A percentile compares a stretch with the other conserved stretches of the same genome.
These are phyloP conservation scores for Cheiracanthium punctorium DNA, from an alignment of 2,888 invertebrate species.

Conservation along the genomic window DNA sequence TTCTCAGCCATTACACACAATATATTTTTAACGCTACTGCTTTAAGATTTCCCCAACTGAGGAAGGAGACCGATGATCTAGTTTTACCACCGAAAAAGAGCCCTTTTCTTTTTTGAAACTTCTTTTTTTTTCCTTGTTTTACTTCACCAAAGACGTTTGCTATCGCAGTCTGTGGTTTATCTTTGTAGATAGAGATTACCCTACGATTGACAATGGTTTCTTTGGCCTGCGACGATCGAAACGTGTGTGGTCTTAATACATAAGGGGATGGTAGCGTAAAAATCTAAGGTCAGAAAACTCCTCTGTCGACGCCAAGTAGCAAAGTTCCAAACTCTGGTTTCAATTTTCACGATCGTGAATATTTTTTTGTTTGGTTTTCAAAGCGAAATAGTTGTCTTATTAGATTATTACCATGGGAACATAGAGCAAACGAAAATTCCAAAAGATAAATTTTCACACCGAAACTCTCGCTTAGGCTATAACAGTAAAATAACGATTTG, in stretches of 20 bases:
- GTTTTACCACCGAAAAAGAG: slow-evolving; percentile 34
- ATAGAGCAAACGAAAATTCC: neutral
- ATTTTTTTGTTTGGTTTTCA: slow-evolving; percentile 20
- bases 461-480: too few species aligned
- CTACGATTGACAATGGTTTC: slow-evolving; percentile 40
- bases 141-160: slow-evolving; percentile 14
- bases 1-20: slow-evolving; percentile 34
- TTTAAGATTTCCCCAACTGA: slow-evolving; percentile 1
- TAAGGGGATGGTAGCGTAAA: neutral
- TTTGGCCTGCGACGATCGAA: slow-evolving; percentile 16
- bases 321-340: slow-evolving; percentile 38
- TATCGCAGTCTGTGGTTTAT: slow-evolving; percentile 53
- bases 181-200: slow-evolving; percentile 59
- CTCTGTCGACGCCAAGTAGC: slow-evolving; percentile 5
- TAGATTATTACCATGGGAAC: too few species aligned
- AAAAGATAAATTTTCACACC: too few species aligned
- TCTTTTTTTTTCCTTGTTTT: slow-evolving; percentile 37
- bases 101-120: slow-evolving; percentile 47
- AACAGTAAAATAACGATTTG: too few species aligned
- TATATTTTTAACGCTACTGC: slow-evolving; percentile 56
- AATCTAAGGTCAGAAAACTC: neutral
- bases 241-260: slow-evolving; percentile 63
- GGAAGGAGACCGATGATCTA: slow-evolving; percentile 10
- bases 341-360: slow-evolving; percentile 27
- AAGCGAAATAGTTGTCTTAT: too few species aligned